A percentile compares a stretch with the other conserved stretches of the same genome.
Conservation (phyloP, 2,113 vertebrate genomes). For the Athene cunicularia region DNA sequence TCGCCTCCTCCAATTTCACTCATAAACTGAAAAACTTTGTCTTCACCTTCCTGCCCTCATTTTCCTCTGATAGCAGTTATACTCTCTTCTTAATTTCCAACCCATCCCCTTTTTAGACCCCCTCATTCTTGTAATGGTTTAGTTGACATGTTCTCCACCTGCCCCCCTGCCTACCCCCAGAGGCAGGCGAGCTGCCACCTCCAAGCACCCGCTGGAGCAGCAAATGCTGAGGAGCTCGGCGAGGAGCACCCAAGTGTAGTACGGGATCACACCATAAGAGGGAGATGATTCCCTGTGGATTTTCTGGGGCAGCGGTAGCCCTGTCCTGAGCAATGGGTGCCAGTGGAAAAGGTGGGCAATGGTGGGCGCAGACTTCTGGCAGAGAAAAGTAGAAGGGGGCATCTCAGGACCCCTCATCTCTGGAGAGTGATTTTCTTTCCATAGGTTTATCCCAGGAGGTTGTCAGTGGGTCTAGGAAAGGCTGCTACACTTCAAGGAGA, state of each 20-base stretch:
- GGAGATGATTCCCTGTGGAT: slow-evolving; percentile 61
- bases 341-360: neutral
- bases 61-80: accelerated
- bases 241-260: slow-evolving; percentile 11
- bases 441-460: neutral
- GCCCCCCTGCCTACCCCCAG: too few species aligned
- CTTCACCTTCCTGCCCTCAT: neutral
- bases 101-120: neutral
- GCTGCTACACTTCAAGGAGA: neutral
- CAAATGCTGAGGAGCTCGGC: neutral
- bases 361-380: neutral
- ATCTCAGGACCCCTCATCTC: neutral
- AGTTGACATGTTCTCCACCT: neutral
- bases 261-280: slow-evolving; percentile 41
- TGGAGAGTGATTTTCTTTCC: neutral
- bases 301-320: neutral
- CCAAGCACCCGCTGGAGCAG: neutral
- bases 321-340: neutral
- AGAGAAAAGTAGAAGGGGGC: neutral
- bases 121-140: neutral
- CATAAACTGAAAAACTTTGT: neutral
- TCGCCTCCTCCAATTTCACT: neutral
- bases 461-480: neutral
- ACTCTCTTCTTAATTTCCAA: neutral
- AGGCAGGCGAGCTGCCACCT: neutral